Evolutionary conservation across 2,888 invertebrate genomes (phyloP).

Genomic region (Eristalis arbustorum): DNA sequence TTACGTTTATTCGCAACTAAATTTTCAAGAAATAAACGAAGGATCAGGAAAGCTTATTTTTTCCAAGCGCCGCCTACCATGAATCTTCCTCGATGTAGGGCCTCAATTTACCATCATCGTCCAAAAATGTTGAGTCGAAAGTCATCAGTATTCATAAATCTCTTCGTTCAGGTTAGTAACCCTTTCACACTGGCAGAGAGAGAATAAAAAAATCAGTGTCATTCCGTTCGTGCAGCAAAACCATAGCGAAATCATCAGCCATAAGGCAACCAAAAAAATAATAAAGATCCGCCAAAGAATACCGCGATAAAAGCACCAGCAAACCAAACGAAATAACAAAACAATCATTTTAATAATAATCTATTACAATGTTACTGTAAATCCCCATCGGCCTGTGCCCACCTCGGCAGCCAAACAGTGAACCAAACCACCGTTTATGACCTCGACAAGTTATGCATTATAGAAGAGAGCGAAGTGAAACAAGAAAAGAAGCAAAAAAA

Average conservation of each 20-base stretch:
- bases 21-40: not conserved
- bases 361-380: slow-evolving; percentile 65
- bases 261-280: slow-evolving; percentile 21
- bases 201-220: not conserved
- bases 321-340: not conserved
- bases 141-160: slow-evolving; percentile 14
- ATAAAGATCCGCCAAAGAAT: slow-evolving; percentile 47
- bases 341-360: slow-evolving; percentile 55
- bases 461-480: slow-evolving; percentile 44
- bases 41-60: not conserved
- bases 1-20: not conserved
- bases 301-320: slow-evolving; percentile 1
- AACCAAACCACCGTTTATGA: slow-evolving; percentile 67
- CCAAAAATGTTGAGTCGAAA: not conserved
- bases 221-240: slow-evolving; percentile 13
- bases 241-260: slow-evolving; percentile 16
- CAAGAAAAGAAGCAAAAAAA: slow-evolving; percentile 22
- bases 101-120: not conserved
- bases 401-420: slow-evolving; percentile 31
- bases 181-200: not conserved
- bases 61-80: no score
- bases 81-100: no score
- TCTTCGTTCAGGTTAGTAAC: slow-evolving; percentile 36
- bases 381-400: slow-evolving; percentile 37
- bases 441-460: slow-evolving; percentile 67